Evolutionary conservation across 2,888 invertebrate species (phyloP), one percentile per base, ranked within the genome.

Genomic region (Gandaritis pyraliata): DNA sequence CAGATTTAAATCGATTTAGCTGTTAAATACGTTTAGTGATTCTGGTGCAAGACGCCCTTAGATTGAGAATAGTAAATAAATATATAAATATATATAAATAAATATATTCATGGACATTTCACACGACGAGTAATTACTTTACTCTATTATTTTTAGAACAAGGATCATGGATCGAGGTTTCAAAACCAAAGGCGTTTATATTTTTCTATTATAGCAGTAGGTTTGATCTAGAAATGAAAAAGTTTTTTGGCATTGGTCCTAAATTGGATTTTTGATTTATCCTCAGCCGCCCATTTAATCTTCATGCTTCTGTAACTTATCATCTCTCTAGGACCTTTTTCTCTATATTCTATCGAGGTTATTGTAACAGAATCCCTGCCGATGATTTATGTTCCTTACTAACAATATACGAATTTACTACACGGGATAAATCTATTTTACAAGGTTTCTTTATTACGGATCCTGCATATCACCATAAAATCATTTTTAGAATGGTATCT

Each of bases 181-280:
- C n/a, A 13, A 29, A 30, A 5, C 29, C 13, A 46, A 23, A 47
- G 30, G 33, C 11, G 10, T 30, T 47, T 8, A 53, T 61, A 49
- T 57, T 48, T 49, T 23, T 43, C 29, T 46, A 63, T 61, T 43
- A 61, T 54, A 23, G 33, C 18, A 52, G 41, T 57, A 50, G 49
- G 7, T 23, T 59, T 45, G 56, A 49, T 61, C 48, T 64, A 57
- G 58, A 53, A 57, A 57, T 56, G 47, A 12, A 50, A 65, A 53
- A 69, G 60, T 61, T 75, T 75, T 73, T 74, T 73, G 74, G 74
- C 74, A 73, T 54, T 53, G 65, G 59, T 69, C 72, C 72, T 65
- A 70, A 59, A 70, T 46, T 64, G 50, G 60, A 55, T 64, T 65
- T 68, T 71, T 73, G 65, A 71, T 72, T 71, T 70, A 75, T 72